Base-by-base conservation (phyloP, 2,113 vertebrate genomes). In the Ochotona princeps region DNA sequence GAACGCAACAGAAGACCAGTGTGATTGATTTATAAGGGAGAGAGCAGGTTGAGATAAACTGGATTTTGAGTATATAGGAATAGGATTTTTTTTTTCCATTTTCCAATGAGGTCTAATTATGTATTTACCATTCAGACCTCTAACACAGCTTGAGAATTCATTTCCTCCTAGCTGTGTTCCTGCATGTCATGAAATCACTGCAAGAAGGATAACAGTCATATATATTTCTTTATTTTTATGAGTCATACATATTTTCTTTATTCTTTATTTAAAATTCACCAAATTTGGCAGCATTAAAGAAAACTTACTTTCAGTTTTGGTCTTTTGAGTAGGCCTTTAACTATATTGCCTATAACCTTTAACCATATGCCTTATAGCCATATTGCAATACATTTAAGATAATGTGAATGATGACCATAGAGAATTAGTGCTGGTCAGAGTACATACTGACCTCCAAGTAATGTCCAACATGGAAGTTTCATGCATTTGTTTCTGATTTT, bases 251-350 rank as follows among this genome's bases (percentile, higher is more conserved):
- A n/a, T n/a, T n/a, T n/a, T n/a, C 79, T 79, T 74, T 17, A 25
- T 20, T 66, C n/a, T 87, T 91, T 89, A 63, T 75, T n/a, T n/a
- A n/a, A n/a, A n/a, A n/a, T 75, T 83, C 35, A 89, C 13, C 57
- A 82, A 74, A 78, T 83, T 60, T 72, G 87, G 75, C 85, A 90
- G 92, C 20, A 10, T 84, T 82, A 66, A 49, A 17, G 70, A 7
- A 86, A 79, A 44, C n/a, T 57, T 87, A 63, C 66, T 83, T 86
- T 57, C 63, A 87, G 32, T 12, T 94, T 83, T 70, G 72, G 54
- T 76, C 47, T 89, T 83, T 14, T 80, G 15, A 89, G 8, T 23
- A 28, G 63, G 35, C 28, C n/a, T 87, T 78, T 86, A 73, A n/a
- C n/a, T n/a, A n/a, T n/a, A n/a, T n/a, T n/a, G n/a, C n/a, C n/a